Evolutionary conservation across 2,113 vertebrate genomes (phyloP), one percentile per base, ranked within the genome.

Genomic region (Dipodomys spectabilis): DNA sequence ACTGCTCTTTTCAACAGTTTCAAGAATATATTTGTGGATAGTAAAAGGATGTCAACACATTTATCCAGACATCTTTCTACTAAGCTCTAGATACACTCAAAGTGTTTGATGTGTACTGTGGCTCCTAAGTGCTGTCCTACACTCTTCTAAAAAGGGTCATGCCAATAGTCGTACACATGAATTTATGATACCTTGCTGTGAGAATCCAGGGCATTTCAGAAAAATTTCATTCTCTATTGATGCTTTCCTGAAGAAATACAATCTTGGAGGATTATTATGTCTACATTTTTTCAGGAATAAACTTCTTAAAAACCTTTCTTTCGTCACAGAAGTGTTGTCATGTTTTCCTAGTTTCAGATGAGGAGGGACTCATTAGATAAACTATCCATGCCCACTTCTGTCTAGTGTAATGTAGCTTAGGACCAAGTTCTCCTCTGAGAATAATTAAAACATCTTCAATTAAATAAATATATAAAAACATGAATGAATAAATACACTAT

Each of bases 51-150:
- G 30, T 88, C 45, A 97, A 86, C 2, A 84, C 94, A 87, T 92
- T 93, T 80, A 95, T 95, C 82, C 73, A 72, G 94, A 82, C 94
- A 92, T 93, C 27, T 75, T 79, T 88, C 45, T n/a, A 75, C 80
- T 89, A 95, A 90, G 95, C 19, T 74, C 78, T 53, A 86, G 77
- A 85, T 88, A n/a, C 82, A 53, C 39, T 22, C 85, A 88, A 65
- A 25, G 39, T 68, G 64, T 75, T 79, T 95, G 84, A 88, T 92
- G 23, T 78, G 71, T 69, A 62, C 53, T 1, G 0, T 86, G 80
- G 18, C 57, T 57, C 90, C 6, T 92, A 90, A 94, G 32, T 79
- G 84, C 49, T 64, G 45, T 80, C 67, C 69, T 94, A 72, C 64
- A 69, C 15, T 53, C 53, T 96, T 88, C 86, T 81, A 79, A 93